Base-by-base conservation (phyloP, 2,888 invertebrate genomes). In the Eupithecia exiguata region DNA sequence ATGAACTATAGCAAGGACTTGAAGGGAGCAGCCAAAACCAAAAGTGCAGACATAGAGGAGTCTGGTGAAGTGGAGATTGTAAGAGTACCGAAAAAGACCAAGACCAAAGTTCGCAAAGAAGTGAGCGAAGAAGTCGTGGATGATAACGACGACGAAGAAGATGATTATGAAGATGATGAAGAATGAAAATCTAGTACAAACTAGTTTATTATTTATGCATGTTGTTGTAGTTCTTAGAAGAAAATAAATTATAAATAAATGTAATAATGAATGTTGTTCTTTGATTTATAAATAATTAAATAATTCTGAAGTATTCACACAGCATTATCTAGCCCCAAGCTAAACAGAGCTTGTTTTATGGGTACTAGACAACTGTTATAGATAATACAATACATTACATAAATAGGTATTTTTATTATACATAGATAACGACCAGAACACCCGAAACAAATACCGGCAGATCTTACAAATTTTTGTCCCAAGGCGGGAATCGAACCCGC, bases 71-170 rank as follows among this genome's bases (percentile, higher is more conserved):
- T 7, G 16, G 72, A 67, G 25, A 14, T 36, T n/a, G 21, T 43
- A 35, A 68, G 30, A 63, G 65, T 16, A 46, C 53, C 68, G 18
- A 73, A 72, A 21, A 81, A 79, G 5, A 69, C 72, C 12, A 83
- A 77, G 67, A 80, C 79, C 18, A 81, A 78, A 16, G 68, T 62
- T 4, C 77, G 70, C 7, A 75, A 77, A 18, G 79, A 79, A 43
- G 83, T 78, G 0, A 87, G 86, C 69, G 80, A 76, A 61, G 89
- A 88, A 74, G 76, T 43, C 18, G 83, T 83, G 35, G 86, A 87
- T n/a, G 85, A 85, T 74, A 84, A 87, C 35, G 82, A 76, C 25
- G 86, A 87, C 21, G 85, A 85, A 74, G 84, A 87, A 35, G 82
- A 76, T 35, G 76, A 79, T 46, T 78, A 76, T 72, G 72, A 79